Conservation (phyloP, 2,797 vertebrate genomes). For the Sebastes flavidus region DNA sequence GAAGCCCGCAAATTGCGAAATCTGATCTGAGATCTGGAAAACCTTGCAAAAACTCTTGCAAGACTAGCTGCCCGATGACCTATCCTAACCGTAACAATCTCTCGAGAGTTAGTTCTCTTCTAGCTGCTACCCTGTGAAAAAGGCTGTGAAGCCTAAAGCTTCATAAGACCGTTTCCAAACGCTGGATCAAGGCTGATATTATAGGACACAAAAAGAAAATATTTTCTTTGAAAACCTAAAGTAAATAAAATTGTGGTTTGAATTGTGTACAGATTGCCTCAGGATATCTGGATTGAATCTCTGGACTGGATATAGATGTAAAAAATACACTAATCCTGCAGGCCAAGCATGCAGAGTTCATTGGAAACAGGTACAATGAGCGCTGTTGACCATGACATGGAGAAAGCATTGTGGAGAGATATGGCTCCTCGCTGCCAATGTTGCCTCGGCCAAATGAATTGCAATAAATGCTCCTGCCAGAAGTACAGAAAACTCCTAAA, state of each 20-base stretch:
- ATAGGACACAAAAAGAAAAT: background rate
- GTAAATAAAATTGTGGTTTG: background rate
- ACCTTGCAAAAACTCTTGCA: background rate
- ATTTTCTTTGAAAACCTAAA: background rate
- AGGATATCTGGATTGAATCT: slow-evolving; percentile 9
- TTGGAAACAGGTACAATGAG: slow-evolving; percentile 35
- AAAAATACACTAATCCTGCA: background rate
- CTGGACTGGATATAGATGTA: background rate
- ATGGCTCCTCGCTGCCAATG: slow-evolving; percentile 9
- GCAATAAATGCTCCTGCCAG: slow-evolving; percentile 16
- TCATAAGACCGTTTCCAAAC: slow-evolving; percentile 3
- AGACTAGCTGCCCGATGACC: no score
- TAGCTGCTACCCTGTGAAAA: background rate
- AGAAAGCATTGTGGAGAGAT: background rate
- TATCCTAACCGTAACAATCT: background rate
- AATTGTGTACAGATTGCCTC: background rate
- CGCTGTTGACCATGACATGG: background rate
- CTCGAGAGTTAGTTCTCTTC: background rate
- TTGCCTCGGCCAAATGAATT: background rate
- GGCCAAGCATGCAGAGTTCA: slow-evolving; percentile 13
- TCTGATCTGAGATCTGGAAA: no score
- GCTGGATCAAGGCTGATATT: background rate
- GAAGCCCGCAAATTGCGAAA: background rate
- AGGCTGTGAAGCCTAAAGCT: background rate
- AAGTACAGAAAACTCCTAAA: slow-evolving; percentile 7